Base-by-base conservation (phyloP, 2,113 vertebrate genomes). In the Rhinoderma darwinii region DNA sequence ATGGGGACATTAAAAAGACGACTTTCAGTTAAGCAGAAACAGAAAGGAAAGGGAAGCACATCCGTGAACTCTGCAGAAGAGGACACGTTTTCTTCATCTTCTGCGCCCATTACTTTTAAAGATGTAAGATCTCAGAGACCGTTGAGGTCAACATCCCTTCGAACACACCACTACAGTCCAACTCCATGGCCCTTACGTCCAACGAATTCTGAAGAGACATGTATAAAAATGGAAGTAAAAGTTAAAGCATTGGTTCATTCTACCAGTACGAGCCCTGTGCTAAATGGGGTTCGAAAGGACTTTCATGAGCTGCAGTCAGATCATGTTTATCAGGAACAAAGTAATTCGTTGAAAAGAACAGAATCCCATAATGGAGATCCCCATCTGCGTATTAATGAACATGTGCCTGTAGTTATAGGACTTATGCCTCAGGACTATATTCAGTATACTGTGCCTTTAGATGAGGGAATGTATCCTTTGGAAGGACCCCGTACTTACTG, bases 391-490 rank as follows among this genome's bases (percentile, higher is more conserved):
- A 96, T 98, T 89, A 97, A 97, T 86, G 96, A 98, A 91, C 96
- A 96, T 61, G 96, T 98, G 97, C 98, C 98, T 96, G 97, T 98
- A 86, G 98, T 97, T 89, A 95, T 98, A 88, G 97, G 98, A 93
- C 95, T 99, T 88, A 93, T 96, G 89, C 97, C 98, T 95, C 98
- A 98, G 96, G 97, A 98, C 96, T 99, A 98, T 95, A 97, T 99
- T 92, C 97, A 97, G 94, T 99, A 99, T 92, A 98, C 98, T 91
- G 97, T 99, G 97, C 98, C 97, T 99, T 99, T 99, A 96, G 96
- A 97, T 93, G 97, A 97, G 92, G 97, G 96, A 96, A 96, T 98
- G 96, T 99, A 95, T 94, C 96, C 97, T 79, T 89, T 95, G 91
- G 97, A 97, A 90, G 97, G 96, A 89, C 94, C 97, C 75, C 96